phyloP scores from a whole-genome alignment of 2,797 vertebrate genomes.

The Acanthurus tractus region DNA sequence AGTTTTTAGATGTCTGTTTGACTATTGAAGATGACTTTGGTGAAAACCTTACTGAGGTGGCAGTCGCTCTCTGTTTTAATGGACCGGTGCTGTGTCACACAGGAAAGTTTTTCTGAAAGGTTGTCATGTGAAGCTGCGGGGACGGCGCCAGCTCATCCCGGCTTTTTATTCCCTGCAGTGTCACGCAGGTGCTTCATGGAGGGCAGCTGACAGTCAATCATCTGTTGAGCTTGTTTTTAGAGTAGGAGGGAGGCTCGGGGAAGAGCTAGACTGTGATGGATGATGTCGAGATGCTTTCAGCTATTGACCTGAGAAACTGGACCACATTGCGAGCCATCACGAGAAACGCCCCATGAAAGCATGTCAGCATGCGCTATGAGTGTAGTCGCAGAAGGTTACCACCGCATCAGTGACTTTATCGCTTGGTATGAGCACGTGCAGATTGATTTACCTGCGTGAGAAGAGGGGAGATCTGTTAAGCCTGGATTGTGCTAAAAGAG shows the following conservation, averaged over 20 bases:
- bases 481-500: background rate
- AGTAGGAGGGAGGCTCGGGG: slow-evolving; percentile 43
- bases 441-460: slow-evolving; percentile 33
- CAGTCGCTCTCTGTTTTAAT: slow-evolving; percentile 58
- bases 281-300: slow-evolving; percentile 69
- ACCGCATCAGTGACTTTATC: slow-evolving; percentile 35
- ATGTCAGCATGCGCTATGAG: slow-evolving; percentile 57
- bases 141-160: slow-evolving; percentile 37
- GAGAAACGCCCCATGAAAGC: slow-evolving; percentile 64
- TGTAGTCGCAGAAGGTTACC: slow-evolving; percentile 52
- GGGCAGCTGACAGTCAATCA: slow-evolving; percentile 76
- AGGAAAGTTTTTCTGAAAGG: slow-evolving; percentile 41
- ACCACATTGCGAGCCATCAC: slow-evolving; percentile 59
- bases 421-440: slow-evolving; percentile 9
- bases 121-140: slow-evolving; percentile 47
- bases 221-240: slow-evolving; percentile 50
- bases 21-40: slow-evolving; percentile 43
- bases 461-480: slow-evolving; percentile 17
- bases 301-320: slow-evolving; percentile 67
- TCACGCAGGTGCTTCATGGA: slow-evolving; percentile 56
- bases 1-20: slow-evolving; percentile 41
- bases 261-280: slow-evolving; percentile 69
- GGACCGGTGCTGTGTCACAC: slow-evolving; percentile 37
- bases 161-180: slow-evolving; percentile 47
- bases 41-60: slow-evolving; percentile 39